Evolutionary conservation across 1,140 invertebrate genomes (phyloP), one percentile per base, ranked within the genome.

Genomic region (Sarcophaga bullata): DNA sequence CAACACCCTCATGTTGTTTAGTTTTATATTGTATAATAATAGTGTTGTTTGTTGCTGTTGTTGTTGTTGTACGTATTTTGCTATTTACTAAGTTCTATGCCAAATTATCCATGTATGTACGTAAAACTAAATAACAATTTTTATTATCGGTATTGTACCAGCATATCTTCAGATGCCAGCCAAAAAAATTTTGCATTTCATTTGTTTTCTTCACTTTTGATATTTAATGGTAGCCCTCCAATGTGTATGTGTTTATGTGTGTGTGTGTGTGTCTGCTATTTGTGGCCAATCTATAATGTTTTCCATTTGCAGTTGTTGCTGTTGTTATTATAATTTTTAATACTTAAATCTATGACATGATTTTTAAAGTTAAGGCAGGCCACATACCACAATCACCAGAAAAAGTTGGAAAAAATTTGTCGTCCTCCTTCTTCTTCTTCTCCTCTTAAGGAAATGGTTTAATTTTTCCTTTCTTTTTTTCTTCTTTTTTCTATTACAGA

Each of bases 281-380:
- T 78, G 75, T 25, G 75, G 75, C 75, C 75, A 78, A 78, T 78
- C 75, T 78, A 52, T 78, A 78, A 78, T 48, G 73, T 78, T 10
- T n/a, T 76, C 15, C 50, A 52, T 78, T 48, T 76, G 10, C 17
- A 7, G 47, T 8, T 50, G 73, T 76, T 19, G 17, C 37, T 17
- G 8, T 78, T 19, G 73, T 50, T 50, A 9, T 78, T 47, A n/a
- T 78, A 78, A n/a, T 17, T 68, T 68, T 68, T 78, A 78, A 52
- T 52, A n/a, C n/a, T 13, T 50, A 78, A 52, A 78, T 52, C 75
- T 78, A 78, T 78, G 48, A 78, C 48, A 78, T 78, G 49, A 78
- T 78, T 78, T 78, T 19, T 78, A 68, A 68, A 68, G 62, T 68
- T 68, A 68, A 68, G n/a, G 6, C 50, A 13, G 50, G 6, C 15